Evolutionary conservation across 1,140 invertebrate genomes (phyloP).

Genomic region (Leptinotarsa texana): DNA sequence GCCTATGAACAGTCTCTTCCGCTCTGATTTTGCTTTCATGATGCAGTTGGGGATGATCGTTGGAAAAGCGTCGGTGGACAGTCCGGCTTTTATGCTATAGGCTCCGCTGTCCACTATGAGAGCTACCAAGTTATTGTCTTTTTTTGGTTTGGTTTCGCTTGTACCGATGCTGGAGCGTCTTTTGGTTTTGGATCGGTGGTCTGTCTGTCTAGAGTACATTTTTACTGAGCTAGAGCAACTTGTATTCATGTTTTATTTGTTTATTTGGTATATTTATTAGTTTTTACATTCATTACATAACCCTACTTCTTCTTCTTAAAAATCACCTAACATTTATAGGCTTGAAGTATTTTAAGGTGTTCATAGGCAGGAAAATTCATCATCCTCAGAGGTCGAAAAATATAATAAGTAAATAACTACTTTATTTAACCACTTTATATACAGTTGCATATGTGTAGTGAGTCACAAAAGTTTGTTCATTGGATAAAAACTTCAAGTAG

Average conservation of each 20-base stretch:
- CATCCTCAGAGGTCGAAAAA: too few relatives aligned
- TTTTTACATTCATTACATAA: too few relatives aligned
- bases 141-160: slow-evolving; percentile 21
- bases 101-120: slow-evolving; percentile 88
- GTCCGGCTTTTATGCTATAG: slow-evolving; percentile 81
- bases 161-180: slow-evolving; percentile 30
- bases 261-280: too few relatives aligned
- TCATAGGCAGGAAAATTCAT: too few relatives aligned
- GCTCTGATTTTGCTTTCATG: slow-evolving; percentile 96
- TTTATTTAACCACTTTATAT: too few relatives aligned
- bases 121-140: slow-evolving; percentile 26
- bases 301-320: too few relatives aligned
- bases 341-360: too few relatives aligned
- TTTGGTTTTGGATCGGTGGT: slow-evolving; percentile 16
- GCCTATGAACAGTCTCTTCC: slow-evolving; percentile 89
- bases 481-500: too few relatives aligned
- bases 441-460: too few relatives aligned
- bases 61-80: slow-evolving; percentile 68
- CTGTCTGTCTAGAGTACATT: slow-evolving; percentile 1
- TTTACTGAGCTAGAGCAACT: neutral
- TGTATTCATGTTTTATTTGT: neutral
- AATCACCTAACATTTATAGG: too few relatives aligned
- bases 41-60: slow-evolving; percentile 92
- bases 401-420: too few relatives aligned
- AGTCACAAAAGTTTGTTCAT: too few relatives aligned